These are phyloP conservation scores for Amiota minor DNA, from an alignment of 2,888 invertebrate genomes.

Conservation along the genomic window DNA sequence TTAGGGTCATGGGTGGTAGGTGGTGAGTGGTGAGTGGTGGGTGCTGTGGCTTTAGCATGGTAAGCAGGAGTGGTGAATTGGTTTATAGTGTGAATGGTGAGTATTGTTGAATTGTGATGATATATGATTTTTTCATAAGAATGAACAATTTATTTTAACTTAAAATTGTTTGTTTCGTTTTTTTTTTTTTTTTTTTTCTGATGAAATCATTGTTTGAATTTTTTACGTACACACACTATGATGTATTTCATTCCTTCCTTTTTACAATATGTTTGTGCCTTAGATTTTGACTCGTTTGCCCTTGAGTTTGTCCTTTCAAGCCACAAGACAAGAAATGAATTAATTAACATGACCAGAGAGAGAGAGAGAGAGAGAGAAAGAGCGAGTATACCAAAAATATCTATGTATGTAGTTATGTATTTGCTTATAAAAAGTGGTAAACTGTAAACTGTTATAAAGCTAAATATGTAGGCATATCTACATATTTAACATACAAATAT, in stretches of 20 bases:
- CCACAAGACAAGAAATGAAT: neutral
- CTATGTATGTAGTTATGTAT: no score
- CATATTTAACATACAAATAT: neutral
- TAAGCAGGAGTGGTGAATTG: no score
- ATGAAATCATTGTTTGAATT: neutral
- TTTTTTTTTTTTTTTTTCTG: neutral
- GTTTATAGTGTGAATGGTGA: no score
- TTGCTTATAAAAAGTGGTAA: no score
- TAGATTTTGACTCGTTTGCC: conserved; percentile 48
- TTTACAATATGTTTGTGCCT: conserved; percentile 8
- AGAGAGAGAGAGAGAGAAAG: neutral
- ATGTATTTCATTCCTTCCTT: neutral
- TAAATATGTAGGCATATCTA: neutral
- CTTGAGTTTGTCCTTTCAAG: conserved; percentile 64
- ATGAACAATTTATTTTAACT: neutral
- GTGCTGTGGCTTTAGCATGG: no score
- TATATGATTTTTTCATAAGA: neutral
- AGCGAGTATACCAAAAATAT: neutral
- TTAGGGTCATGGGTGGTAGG: no score
- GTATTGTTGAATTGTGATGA: neutral
- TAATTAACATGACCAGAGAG: neutral
- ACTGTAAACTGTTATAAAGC: conserved; percentile 15
- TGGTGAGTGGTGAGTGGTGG: no score
- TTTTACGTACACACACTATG: no score
- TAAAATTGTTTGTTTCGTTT: neutral